Percentiles rank a stretch among this genome's conserved stretches.
phyloP scores from a whole-genome alignment of 2,888 invertebrate species.

The Agonum fuliginosum region DNA sequence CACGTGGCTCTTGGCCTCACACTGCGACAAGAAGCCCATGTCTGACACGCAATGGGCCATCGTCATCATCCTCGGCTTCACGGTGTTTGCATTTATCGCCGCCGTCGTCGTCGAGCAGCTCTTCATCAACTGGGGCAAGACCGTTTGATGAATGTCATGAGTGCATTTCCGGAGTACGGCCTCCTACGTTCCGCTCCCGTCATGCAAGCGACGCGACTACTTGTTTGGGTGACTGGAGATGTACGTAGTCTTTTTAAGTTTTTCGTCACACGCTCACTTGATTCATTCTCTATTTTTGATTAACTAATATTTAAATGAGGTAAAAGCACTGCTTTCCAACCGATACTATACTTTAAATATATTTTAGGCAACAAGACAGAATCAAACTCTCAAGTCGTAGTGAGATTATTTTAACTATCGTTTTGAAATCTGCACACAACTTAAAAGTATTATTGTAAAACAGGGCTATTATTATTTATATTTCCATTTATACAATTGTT shows the following conservation, averaged over 20 bases:
- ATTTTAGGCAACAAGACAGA: slow-evolving; percentile 9
- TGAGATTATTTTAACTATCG: slow-evolving; percentile 48
- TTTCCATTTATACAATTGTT: slow-evolving; percentile 58
- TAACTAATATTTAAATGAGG: slow-evolving; percentile 42
- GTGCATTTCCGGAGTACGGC: slow-evolving; percentile 55
- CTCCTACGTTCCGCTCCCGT: slow-evolving; percentile 8
- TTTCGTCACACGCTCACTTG: slow-evolving; percentile 43
- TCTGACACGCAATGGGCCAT: slow-evolving; percentile 77
- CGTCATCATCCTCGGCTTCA: slow-evolving; percentile 78
- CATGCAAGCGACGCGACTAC: slow-evolving; percentile 15
- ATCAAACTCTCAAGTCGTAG: slow-evolving; percentile 44
- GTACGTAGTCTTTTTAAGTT: slow-evolving; percentile 18
- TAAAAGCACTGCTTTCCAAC: slow-evolving; percentile 56
- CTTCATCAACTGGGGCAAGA: slow-evolving; percentile 67
- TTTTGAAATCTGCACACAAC: slow-evolving; percentile 53
- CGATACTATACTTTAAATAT: slow-evolving; percentile 40
- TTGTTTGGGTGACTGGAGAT: slow-evolving; percentile 21
- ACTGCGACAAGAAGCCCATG: slow-evolving; percentile 69
- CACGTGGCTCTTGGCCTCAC: slow-evolving; percentile 21
- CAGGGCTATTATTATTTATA: slow-evolving; percentile 56
- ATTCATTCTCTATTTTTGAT: slow-evolving; percentile 50
- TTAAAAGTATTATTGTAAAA: slow-evolving; percentile 59
- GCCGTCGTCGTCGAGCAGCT: slow-evolving; percentile 78
- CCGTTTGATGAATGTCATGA: slow-evolving; percentile 59
- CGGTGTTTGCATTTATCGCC: slow-evolving; percentile 77